phyloP scores from a whole-genome alignment of 2,888 invertebrate genomes.

The Ophion ventricosus region DNA sequence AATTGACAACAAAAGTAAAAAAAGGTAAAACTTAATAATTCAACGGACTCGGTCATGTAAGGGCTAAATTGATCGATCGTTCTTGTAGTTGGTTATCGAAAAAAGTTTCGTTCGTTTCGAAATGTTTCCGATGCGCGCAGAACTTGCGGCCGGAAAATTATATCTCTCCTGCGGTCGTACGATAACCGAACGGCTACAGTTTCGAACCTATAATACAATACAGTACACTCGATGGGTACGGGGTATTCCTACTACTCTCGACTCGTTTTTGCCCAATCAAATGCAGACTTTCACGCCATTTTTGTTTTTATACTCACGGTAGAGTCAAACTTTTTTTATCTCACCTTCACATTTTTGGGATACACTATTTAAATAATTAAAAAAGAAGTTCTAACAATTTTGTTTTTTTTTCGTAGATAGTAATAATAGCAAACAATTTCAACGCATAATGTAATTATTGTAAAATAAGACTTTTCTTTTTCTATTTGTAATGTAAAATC shows the following conservation, averaged over 20 bases:
- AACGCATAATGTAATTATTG: too few relatives aligned
- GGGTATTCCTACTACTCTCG: background rate
- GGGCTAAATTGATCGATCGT: constrained; percentile 25
- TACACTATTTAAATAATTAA: background rate
- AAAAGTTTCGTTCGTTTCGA: constrained; percentile 13
- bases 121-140: constrained; percentile 16
- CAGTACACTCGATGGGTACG: background rate
- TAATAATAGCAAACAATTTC: too few relatives aligned
- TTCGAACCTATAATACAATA: constrained; percentile 15
- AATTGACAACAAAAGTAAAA: background rate
- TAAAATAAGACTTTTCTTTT: too few relatives aligned
- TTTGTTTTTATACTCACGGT: background rate
- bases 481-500: too few relatives aligned
- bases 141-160: constrained; percentile 17
- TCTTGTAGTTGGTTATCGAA: constrained; percentile 7
- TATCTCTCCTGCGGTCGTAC: constrained; percentile 19
- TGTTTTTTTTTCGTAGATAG: too few relatives aligned
- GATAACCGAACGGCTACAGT: constrained; percentile 6
- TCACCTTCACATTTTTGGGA: background rate
- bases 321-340: background rate
- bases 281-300: background rate
- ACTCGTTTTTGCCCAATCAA: background rate
- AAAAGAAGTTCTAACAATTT: too few relatives aligned
- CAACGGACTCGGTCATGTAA: background rate
- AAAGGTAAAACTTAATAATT: background rate